Base-by-base conservation (phyloP, 2,113 vertebrate species). In the Chloebia gouldiae region DNA sequence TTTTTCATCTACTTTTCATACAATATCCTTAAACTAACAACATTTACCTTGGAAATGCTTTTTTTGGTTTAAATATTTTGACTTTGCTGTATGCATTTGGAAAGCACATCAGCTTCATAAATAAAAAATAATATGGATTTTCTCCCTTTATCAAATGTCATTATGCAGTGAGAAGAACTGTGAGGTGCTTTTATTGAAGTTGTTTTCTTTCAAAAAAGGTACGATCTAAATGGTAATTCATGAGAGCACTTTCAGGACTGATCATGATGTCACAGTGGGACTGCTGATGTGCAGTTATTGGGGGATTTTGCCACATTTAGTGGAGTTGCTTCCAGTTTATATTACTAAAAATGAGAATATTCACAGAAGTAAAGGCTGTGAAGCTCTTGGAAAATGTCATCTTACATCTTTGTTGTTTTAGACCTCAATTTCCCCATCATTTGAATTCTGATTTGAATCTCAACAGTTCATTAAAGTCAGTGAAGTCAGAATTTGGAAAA, bases 361-460 rank as follows among this genome's bases (percentile, higher is more conserved):
- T 64, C 56, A 79, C 44, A 78, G 80, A 88, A 92, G 71, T 50
- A 83, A 86, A 88, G 64, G 24, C 68, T 70, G 27, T 59, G 51
- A 86, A 86, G 49, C 53, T 65, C 50, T 86, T 71, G 60, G 64
- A 96, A 95, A 77, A 75, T 71, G 35, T 84, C 27, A 64, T 60
- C 39, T 51, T 75, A 42, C 7, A 45, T 31, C 65, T 81, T 84
- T 81, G 27, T 30, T 59, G 40, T 5, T 94, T 90, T 73, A 94
- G 80, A 94, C 60, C 69, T 92, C 77, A 78, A 5, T 92, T 94
- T 90, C 56, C 15, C 53, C 15, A 44, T 92, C 28, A 86, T 40
- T 33, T 60, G 76, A 91, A 92, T 81, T 91, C 45, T 88, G 47
- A 76, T 94, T 93, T 95, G 86, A 86, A 86, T 91, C 42, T 81